These are phyloP conservation scores for Ganaspis sp. DNA, from an alignment of 1,140 invertebrate species.

Conservation along the genomic window DNA sequence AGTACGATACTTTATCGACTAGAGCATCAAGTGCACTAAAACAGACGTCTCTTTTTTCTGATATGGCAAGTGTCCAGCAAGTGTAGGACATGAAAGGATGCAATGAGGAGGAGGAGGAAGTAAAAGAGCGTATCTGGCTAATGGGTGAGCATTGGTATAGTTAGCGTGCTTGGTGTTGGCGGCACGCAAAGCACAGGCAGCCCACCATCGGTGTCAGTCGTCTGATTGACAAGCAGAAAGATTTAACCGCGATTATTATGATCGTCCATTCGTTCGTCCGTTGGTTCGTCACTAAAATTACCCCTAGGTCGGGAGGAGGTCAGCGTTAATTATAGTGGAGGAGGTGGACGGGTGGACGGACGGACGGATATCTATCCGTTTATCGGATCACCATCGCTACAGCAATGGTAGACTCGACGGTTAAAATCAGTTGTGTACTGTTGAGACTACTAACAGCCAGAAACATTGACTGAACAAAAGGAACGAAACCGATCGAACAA, in stretches of 20 bases:
- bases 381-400: constrained; percentile 69
- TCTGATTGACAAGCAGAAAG: constrained; percentile 76
- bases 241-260: constrained; percentile 75
- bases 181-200: constrained; percentile 66
- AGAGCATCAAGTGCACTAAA: too few species aligned
- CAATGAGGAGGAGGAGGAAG: constrained; percentile 57
- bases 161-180: constrained; percentile 62
- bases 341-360: constrained; percentile 59
- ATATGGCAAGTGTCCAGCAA: constrained; percentile 12
- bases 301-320: constrained; percentile 69
- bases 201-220: constrained; percentile 69
- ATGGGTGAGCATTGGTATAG: constrained; percentile 69
- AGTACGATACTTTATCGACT: too few species aligned
- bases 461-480: constrained; percentile 57
- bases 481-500: constrained; percentile 55
- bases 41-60: not conserved
- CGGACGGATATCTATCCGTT: constrained; percentile 73
- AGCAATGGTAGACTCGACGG: constrained; percentile 43
- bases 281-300: constrained; percentile 69
- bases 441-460: constrained; percentile 31
- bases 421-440: constrained; percentile 51
- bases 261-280: constrained; percentile 62
- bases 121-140: constrained; percentile 64
- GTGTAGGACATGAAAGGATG: constrained; percentile 5
- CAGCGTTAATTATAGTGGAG: constrained; percentile 74